Conservation (phyloP, 2,888 invertebrate genomes). For the Sarcophaga carnaria region DNA sequence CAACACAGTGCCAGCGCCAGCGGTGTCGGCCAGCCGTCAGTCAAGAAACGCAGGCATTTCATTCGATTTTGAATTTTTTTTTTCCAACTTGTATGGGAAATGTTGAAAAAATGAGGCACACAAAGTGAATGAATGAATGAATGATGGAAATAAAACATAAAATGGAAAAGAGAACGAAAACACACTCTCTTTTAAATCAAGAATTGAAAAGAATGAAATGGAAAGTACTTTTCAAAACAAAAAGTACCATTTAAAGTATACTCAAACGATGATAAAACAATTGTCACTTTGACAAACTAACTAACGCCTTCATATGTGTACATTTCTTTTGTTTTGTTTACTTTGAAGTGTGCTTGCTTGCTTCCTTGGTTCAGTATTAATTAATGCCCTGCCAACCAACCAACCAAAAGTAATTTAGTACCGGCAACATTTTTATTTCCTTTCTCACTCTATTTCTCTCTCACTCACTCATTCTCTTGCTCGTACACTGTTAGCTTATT, state of each 20-base stretch:
- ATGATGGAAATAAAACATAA: conserved; percentile 6
- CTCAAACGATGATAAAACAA: too few relatives aligned
- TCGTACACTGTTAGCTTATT: too few relatives aligned
- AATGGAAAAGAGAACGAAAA: neutral
- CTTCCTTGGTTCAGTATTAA: neutral
- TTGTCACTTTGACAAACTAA: too few relatives aligned
- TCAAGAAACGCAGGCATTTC: conserved; percentile 41
- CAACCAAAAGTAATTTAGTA: conserved; percentile 8
- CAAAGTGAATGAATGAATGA: neutral
- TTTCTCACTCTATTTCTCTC: neutral
- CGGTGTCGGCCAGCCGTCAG: conserved; percentile 20
- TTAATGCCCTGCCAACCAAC: neutral
- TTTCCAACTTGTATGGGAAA: too few relatives aligned
- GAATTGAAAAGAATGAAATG: too few relatives aligned
- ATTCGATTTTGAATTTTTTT: neutral
- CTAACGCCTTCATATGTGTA: too few relatives aligned
- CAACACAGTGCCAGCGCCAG: neutral
- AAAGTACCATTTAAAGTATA: too few relatives aligned
- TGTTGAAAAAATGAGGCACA: too few relatives aligned
- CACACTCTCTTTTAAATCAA: neutral
- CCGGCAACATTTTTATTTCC: neutral
- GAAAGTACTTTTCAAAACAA: too few relatives aligned
- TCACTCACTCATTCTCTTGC: neutral
- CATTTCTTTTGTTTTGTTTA: too few relatives aligned
- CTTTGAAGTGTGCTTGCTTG: too few relatives aligned